Percentiles rank a stretch among this genome's conserved stretches.
Evolutionary conservation across 2,113 vertebrate genomes (phyloP).

Genomic region (Himantopus leucocephalus): DNA sequence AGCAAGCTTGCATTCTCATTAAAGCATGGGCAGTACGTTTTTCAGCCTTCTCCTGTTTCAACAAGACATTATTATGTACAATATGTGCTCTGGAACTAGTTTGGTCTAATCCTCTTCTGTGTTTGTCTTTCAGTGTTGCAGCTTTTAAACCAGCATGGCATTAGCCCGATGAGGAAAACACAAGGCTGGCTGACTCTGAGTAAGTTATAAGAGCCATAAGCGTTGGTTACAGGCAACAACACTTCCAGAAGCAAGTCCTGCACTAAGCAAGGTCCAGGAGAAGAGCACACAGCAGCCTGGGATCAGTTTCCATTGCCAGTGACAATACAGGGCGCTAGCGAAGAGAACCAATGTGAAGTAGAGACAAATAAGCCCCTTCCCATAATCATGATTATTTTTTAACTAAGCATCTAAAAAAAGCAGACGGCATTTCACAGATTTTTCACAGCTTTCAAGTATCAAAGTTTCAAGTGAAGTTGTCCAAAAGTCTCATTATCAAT

Average conservation of each 20-base stretch:
- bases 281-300: not conserved
- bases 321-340: not conserved
- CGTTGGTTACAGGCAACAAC: not conserved
- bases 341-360: not conserved
- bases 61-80: slow-evolving; percentile 17
- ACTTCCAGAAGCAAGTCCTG: not conserved
- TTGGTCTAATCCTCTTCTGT: slow-evolving; percentile 30
- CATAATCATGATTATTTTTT: not conserved
- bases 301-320: not conserved
- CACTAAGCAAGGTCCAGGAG: not conserved
- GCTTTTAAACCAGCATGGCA: not conserved
- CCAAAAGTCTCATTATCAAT: not conserved
- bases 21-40: not conserved
- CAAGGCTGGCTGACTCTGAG: not conserved
- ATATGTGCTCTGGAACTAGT: not conserved
- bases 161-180: not conserved
- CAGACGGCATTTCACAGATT: not conserved
- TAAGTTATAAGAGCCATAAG: not conserved
- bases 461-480: not conserved
- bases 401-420: not conserved
- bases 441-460: not conserved
- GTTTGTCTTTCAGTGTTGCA: not conserved
- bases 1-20: not conserved
- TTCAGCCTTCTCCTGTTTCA: not conserved
- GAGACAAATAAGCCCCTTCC: not conserved